Evolutionary conservation across 1,140 invertebrate species (phyloP).

Genomic region (Archivesica marissinica): DNA sequence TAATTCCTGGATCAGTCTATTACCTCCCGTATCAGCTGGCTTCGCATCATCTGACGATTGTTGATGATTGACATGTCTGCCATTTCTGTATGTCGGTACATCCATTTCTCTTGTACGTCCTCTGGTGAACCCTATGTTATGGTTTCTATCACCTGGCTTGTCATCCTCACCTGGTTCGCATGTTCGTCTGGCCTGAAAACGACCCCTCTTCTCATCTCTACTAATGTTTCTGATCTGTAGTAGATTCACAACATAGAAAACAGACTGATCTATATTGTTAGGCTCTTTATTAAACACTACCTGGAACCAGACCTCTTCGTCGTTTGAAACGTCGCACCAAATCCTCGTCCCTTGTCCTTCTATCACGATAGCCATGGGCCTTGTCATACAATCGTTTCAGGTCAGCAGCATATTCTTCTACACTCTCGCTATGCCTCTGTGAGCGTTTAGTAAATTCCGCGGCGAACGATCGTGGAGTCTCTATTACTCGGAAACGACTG

Average conservation of each 20-base stretch:
- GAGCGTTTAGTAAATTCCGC: slow-evolving; percentile 26
- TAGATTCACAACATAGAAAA: slow-evolving; percentile 30
- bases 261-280: slow-evolving; percentile 38
- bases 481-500: slow-evolving; percentile 51
- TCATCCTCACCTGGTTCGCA: not conserved
- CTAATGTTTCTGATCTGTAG: slow-evolving; percentile 12
- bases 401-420: slow-evolving; percentile 59
- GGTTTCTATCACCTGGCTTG: not conserved
- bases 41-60: not conserved
- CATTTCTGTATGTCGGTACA: not conserved
- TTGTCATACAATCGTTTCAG: slow-evolving; percentile 50
- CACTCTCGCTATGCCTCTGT: slow-evolving; percentile 31
- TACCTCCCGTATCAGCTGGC: not conserved
- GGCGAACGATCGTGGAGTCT: slow-evolving; percentile 45
- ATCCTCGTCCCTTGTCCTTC: slow-evolving; percentile 52
- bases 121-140: not conserved
- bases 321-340: slow-evolving; percentile 27
- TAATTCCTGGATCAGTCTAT: not conserved
- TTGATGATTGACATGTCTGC: not conserved
- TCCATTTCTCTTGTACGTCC: not conserved
- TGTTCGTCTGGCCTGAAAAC: not conserved
- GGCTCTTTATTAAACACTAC: slow-evolving; percentile 60
- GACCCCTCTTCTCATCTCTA: not conserved
- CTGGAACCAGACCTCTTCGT: slow-evolving; percentile 39
- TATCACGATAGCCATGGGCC: slow-evolving; percentile 39